phyloP scores from a whole-genome alignment of 2,113 vertebrate genomes.

The Labrus mixtus region DNA sequence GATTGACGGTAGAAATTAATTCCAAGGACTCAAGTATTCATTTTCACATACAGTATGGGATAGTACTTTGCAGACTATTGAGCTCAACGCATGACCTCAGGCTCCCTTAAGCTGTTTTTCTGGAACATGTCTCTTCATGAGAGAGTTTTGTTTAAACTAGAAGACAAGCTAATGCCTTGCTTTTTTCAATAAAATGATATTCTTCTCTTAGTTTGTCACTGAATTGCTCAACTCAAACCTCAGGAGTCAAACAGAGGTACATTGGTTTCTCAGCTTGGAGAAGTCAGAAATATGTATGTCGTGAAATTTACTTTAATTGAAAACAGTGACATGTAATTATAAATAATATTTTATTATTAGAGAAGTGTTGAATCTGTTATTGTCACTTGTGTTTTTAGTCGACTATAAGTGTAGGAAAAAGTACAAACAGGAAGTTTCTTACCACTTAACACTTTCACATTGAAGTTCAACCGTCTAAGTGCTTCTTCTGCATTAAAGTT shows the following conservation, averaged over 20 bases:
- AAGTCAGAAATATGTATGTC: background rate
- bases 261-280: background rate
- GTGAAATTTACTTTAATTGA: background rate
- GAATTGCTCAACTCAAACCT: background rate
- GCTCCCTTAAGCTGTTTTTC: background rate
- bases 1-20: background rate
- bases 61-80: background rate
- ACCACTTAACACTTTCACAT: constrained; percentile 95
- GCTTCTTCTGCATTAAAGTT: constrained; percentile 94
- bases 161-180: background rate
- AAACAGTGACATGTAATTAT: background rate
- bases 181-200: background rate
- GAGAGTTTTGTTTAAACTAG: background rate
- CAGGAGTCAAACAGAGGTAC: background rate
- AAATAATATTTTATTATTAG: background rate
- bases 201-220: background rate
- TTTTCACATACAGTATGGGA: background rate
- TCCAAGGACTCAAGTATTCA: background rate
- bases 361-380: background rate
- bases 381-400: background rate
- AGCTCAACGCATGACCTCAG: background rate
- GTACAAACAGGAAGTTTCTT: constrained; percentile 53
- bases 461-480: constrained; percentile 90
- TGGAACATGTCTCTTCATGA: background rate
- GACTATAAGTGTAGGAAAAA: background rate